A percentile compares a stretch with the other conserved stretches of the same genome.
Conservation (phyloP, 2,888 invertebrate species). For the Seladonia tumulorum region DNA sequence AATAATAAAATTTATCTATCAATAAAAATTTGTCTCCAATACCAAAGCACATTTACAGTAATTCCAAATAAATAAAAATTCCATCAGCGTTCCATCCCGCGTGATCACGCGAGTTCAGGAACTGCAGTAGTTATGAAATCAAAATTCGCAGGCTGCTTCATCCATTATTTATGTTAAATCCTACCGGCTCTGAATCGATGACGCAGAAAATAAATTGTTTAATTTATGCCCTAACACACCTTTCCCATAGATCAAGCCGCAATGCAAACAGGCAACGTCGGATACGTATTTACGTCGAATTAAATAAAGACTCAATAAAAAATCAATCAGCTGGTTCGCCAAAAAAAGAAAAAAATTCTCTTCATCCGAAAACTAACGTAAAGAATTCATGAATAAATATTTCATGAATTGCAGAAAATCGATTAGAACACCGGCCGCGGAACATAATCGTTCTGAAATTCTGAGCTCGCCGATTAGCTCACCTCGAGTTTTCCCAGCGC, state of each 20-base stretch:
- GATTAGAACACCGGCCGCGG: background rate
- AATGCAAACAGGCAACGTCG: background rate
- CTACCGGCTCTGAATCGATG: background rate
- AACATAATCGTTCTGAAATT: background rate
- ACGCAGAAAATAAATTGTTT: background rate
- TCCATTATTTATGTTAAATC: background rate
- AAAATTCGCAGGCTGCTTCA: background rate
- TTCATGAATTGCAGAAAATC: background rate
- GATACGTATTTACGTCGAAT: background rate
- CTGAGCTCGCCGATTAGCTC: conserved; percentile 6
- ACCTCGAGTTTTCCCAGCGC: conserved; percentile 30
- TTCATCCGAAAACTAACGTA: background rate
- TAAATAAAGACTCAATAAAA: no score
- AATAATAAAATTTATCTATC: no score
- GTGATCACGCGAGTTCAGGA: background rate
- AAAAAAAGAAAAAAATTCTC: background rate
- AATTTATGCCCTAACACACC: background rate
- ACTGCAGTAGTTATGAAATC: background rate
- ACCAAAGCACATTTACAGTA: no score
- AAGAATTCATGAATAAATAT: background rate
- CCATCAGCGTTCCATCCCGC: background rate
- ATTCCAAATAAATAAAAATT: background rate
- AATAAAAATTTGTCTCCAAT: no score
- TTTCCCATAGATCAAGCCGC: background rate
- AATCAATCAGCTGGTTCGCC: no score